Evolutionary conservation across 2,888 invertebrate species (phyloP).

Genomic region (Diachrysia chrysitis): DNA sequence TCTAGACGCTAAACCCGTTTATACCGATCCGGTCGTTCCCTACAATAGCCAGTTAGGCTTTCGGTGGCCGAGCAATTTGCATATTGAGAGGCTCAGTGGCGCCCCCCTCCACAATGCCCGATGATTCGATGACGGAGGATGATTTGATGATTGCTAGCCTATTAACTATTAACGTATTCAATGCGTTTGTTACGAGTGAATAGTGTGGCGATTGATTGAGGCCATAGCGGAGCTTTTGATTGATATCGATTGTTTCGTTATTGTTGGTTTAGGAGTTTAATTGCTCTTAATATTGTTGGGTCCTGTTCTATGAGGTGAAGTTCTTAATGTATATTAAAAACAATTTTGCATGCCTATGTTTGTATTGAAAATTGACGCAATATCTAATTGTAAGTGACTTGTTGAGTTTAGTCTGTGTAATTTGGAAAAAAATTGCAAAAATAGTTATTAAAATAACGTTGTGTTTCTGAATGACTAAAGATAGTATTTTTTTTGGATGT

Average conservation of each 20-base stretch:
- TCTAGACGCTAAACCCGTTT: slow-evolving; percentile 60
- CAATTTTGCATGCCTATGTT: no score
- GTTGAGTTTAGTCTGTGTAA: no score
- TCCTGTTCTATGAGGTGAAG: background rate
- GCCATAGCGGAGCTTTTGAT: slow-evolving; percentile 19
- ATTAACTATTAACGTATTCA: slow-evolving; percentile 59
- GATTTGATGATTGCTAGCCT: slow-evolving; percentile 68
- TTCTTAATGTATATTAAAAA: background rate
- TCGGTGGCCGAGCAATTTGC: slow-evolving; percentile 73
- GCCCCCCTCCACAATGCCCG: slow-evolving; percentile 63
- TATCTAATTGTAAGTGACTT: no score
- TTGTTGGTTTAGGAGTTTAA: background rate
- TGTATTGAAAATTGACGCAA: no score
- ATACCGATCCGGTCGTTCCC: slow-evolving; percentile 67
- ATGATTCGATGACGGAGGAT: slow-evolving; percentile 67
- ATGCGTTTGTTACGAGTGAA: slow-evolving; percentile 52
- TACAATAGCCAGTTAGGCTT: slow-evolving; percentile 74
- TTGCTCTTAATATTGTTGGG: background rate
- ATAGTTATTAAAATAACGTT: no score
- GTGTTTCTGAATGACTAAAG: no score
- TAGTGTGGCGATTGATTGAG: slow-evolving; percentile 47
- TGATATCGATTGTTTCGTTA: slow-evolving; percentile 11
- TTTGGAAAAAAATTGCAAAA: no score
- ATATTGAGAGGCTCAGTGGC: slow-evolving; percentile 73
- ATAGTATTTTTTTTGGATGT: no score